Evolutionary conservation across 2,888 invertebrate species (phyloP).

Genomic region (Cheilosia vernalis): DNA sequence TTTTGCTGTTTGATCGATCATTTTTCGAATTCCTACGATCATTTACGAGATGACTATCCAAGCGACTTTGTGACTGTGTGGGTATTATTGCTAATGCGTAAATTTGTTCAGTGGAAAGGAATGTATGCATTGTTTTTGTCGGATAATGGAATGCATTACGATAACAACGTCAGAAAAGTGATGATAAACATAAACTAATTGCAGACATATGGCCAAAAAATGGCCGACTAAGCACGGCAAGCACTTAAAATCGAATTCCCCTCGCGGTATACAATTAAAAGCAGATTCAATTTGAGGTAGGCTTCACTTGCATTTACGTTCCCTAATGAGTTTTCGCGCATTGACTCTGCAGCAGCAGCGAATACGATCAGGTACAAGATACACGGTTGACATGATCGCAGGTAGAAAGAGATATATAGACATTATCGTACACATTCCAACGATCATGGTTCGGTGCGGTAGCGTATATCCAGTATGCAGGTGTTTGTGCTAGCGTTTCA

Average conservation of each 20-base stretch:
- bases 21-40: conserved; percentile 64
- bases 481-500: conserved; percentile 72
- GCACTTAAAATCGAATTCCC: conserved; percentile 51
- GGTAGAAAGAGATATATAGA: conserved; percentile 57
- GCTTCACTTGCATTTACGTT: conserved; percentile 63
- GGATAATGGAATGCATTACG: conserved; percentile 37
- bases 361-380: conserved; percentile 64
- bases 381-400: conserved; percentile 60
- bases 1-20: conserved; percentile 35
- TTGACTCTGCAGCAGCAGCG: conserved; percentile 50
- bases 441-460: conserved; percentile 28
- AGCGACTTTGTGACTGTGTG: conserved; percentile 27
- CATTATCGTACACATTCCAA: conserved; percentile 50
- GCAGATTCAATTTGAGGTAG: conserved; percentile 54
- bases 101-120: conserved; percentile 58
- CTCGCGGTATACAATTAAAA: conserved; percentile 23
- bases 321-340: conserved; percentile 67
- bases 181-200: conserved; percentile 10
- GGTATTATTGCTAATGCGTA: conserved; percentile 56
- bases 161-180: conserved; percentile 7
- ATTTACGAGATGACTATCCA: conserved; percentile 40
- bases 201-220: conserved; percentile 8
- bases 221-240: conserved; percentile 20
- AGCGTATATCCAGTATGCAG: conserved; percentile 65
- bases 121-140: conserved; percentile 42